These are phyloP conservation scores for Neodon shergylaensis DNA, from an alignment of 2,113 vertebrate species.

Conservation along the genomic window DNA sequence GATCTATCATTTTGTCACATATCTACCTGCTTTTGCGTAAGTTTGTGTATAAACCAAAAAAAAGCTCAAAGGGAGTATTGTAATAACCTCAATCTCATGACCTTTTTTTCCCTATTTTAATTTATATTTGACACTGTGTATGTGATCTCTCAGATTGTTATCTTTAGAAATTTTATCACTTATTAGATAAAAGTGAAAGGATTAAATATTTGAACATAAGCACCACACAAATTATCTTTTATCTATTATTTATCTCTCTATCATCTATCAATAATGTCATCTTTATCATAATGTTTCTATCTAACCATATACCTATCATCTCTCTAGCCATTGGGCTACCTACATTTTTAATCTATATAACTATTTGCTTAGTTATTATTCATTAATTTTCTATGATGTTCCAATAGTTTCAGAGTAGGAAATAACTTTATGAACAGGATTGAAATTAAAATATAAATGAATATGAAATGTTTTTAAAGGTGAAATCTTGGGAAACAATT, in stretches of 20 bases:
- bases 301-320: not conserved
- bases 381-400: not conserved
- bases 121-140: not conserved
- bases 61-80: not conserved
- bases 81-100: not conserved
- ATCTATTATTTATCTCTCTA: not conserved
- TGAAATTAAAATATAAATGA: conserved; percentile 16
- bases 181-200: not conserved
- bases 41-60: not conserved
- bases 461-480: not conserved
- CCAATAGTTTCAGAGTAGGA: not conserved
- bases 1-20: not conserved
- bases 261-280: not conserved
- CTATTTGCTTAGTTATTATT: not conserved
- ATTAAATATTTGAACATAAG: not conserved
- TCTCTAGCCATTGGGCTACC: too few relatives aligned
- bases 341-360: not conserved
- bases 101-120: not conserved
- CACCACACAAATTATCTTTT: not conserved
- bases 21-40: not conserved
- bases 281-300: not conserved
- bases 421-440: not conserved
- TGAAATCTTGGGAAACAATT: conserved; percentile 25
- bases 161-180: not conserved
- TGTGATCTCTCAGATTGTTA: not conserved